phyloP scores from a whole-genome alignment of 1,140 invertebrate genomes.

The Xylocopa sonorina region DNA sequence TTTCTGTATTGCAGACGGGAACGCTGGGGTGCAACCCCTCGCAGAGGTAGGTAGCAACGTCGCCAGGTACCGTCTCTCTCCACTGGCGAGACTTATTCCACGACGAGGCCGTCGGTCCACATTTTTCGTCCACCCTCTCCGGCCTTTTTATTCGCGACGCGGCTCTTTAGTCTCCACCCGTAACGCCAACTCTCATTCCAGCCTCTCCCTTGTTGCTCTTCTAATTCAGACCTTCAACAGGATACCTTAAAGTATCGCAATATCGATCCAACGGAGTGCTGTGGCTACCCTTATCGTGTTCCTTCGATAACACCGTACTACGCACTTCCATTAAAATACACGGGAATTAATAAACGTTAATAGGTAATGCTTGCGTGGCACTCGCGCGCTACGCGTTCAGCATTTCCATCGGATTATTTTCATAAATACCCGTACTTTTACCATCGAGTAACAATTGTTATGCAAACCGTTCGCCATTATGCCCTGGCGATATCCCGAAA shows the following conservation, averaged over 20 bases:
- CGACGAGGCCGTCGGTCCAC: slow-evolving; percentile 30
- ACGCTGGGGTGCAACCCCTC: slow-evolving; percentile 43
- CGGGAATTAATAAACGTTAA: slow-evolving; percentile 13
- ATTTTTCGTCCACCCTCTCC: background rate
- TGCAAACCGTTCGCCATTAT: background rate
- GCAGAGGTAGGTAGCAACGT: slow-evolving; percentile 28
- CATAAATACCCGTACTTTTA: background rate
- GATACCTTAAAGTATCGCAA: background rate
- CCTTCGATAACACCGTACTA: background rate
- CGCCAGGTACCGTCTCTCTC: slow-evolving; percentile 41
- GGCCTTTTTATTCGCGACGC: background rate
- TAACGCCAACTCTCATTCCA: slow-evolving; percentile 27
- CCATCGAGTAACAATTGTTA: background rate
- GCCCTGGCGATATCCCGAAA: background rate
- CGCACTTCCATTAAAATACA: background rate
- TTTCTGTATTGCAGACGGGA: slow-evolving; percentile 58
- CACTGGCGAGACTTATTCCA: slow-evolving; percentile 42
- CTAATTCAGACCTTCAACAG: slow-evolving; percentile 6
- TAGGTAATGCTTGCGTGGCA: background rate
- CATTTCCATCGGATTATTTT: too few relatives aligned
- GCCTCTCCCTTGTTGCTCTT: background rate
- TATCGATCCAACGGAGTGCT: background rate
- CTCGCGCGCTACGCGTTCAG: too few relatives aligned
- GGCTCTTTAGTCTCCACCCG: background rate
- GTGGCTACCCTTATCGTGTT: background rate